Evolutionary conservation across 2,113 vertebrate species (phyloP).

Genomic region (Ranitomeya imitator): DNA sequence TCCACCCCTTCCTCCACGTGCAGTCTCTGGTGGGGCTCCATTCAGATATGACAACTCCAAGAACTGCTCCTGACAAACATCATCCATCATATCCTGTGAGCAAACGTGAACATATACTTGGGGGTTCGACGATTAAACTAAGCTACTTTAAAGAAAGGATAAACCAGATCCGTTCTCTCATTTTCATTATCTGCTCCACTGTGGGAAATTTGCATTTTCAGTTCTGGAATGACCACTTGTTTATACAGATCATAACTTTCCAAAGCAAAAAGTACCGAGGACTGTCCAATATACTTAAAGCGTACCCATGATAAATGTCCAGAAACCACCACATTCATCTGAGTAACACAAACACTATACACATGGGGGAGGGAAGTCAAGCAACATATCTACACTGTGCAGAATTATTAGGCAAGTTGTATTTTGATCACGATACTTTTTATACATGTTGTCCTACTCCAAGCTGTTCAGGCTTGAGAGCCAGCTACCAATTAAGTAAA

Average conservation of each 20-base stretch:
- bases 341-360: too few relatives aligned
- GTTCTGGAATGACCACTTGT: not conserved
- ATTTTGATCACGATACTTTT: too few relatives aligned
- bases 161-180: not conserved
- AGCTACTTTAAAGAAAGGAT: not conserved
- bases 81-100: constrained; percentile 93
- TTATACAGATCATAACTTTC: not conserved
- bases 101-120: constrained; percentile 21
- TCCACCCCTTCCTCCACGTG: constrained; percentile 81
- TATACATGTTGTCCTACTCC: too few relatives aligned
- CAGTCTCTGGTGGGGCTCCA: constrained; percentile 83
- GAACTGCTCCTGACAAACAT: constrained; percentile 90
- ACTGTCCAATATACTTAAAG: constrained; percentile 15
- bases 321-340: not conserved
- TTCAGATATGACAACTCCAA: constrained; percentile 93
- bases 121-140: constrained; percentile 22
- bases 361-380: too few relatives aligned
- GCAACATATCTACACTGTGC: too few relatives aligned
- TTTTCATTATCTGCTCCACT: not conserved
- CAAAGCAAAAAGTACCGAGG: not conserved
- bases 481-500: too few relatives aligned
- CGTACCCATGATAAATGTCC: not conserved
- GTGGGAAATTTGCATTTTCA: not conserved
- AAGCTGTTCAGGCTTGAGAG: too few relatives aligned
- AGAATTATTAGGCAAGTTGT: too few relatives aligned